Evolutionary conservation across 2,113 vertebrate species (phyloP).

Genomic region (Callospermophilus lateralis): DNA sequence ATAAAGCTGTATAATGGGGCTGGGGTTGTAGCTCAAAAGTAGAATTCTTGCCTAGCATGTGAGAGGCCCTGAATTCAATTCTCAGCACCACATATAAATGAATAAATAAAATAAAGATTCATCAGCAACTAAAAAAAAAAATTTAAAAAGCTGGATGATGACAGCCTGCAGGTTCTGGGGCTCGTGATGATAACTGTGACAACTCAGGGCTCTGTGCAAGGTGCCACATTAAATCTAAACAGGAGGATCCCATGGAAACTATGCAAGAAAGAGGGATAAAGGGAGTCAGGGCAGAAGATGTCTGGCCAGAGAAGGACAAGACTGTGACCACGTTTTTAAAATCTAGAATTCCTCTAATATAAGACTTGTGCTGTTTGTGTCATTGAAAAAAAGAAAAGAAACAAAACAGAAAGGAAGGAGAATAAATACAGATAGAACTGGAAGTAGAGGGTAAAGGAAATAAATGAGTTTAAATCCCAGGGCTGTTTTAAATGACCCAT

Average conservation of each 20-base stretch:
- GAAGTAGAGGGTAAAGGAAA: no score
- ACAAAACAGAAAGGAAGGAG: neutral
- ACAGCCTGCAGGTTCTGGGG: rapidly evolving
- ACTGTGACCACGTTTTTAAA: neutral
- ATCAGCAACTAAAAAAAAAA: no score
- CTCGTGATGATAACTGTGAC: neutral
- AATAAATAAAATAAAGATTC: no score
- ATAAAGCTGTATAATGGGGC: neutral
- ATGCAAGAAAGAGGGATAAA: rapidly evolving
- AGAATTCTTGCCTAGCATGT: no score
- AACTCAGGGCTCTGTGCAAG: neutral
- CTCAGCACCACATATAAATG: no score
- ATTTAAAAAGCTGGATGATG: no score
- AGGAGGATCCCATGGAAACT: rapidly evolving
- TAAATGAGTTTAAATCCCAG: rapidly evolving
- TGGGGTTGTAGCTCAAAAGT: no score
- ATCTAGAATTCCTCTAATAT: neutral
- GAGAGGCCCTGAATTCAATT: no score
- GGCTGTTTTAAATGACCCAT: rapidly evolving
- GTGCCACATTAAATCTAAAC: rapidly evolving
- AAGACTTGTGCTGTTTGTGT: no score
- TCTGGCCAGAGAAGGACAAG: neutral
- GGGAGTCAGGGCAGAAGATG: rapidly evolving
- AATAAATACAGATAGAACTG: rapidly evolving
- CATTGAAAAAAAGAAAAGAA: no score